A percentile compares a stretch with the other conserved stretches of the same genome.
Evolutionary conservation across 2,888 invertebrate genomes (phyloP).

Genomic region (Achlya flavicornis): DNA sequence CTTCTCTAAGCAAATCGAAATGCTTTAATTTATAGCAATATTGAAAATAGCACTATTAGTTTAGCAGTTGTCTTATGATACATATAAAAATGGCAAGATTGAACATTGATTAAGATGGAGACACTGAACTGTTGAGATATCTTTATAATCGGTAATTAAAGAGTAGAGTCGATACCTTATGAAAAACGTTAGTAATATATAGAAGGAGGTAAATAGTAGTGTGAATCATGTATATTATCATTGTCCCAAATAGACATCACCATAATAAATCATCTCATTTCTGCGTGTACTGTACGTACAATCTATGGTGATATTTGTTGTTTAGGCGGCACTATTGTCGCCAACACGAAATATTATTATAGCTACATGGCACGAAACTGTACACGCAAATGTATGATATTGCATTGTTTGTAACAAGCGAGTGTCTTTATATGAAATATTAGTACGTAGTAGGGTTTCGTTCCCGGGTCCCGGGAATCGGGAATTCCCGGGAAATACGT

Average conservation of each 20-base stretch:
- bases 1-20: background rate
- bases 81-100: slow-evolving; percentile 5
- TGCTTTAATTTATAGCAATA: background rate
- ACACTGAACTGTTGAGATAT: background rate
- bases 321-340: background rate
- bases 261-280: background rate
- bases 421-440: background rate
- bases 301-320: background rate
- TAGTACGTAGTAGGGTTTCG: too few relatives aligned
- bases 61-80: background rate
- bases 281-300: background rate
- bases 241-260: background rate
- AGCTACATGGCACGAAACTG: background rate
- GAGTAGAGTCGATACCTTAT: background rate
- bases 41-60: background rate
- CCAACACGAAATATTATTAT: slow-evolving; percentile 6
- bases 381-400: background rate
- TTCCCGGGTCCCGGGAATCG: too few relatives aligned
- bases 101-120: background rate
- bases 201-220: background rate
- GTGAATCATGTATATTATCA: background rate
- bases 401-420: background rate
- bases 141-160: background rate
- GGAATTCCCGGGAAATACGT: too few relatives aligned
- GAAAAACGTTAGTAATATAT: too few relatives aligned